A percentile compares a stretch with the other conserved stretches of the same genome.
Conservation (phyloP, 1,140 invertebrate species). For the Olivierus martensii region DNA sequence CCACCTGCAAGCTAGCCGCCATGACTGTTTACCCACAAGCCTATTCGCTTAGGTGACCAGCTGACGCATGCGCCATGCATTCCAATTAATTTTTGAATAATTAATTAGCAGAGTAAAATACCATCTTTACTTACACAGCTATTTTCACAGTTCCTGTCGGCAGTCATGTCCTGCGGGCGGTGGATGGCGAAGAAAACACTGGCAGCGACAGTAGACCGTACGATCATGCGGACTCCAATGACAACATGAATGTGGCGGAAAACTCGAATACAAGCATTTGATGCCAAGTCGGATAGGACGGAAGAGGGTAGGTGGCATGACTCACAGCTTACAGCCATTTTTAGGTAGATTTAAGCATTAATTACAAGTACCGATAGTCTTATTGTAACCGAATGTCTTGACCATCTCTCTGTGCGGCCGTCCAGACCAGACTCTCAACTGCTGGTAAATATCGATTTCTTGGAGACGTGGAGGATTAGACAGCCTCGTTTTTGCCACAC, state of each 20-base stretch:
- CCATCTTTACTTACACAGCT: conserved; percentile 14
- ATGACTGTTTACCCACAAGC: conserved; percentile 8
- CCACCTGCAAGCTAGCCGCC: background rate
- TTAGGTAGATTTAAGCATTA: no score
- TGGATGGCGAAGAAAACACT: conserved; percentile 3
- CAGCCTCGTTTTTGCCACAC: conserved; percentile 5
- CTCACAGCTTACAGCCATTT: no score
- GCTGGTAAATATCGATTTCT: no score
- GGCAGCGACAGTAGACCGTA: background rate
- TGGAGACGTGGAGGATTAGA: no score
- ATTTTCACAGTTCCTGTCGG: conserved; percentile 13
- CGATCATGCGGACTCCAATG: background rate
- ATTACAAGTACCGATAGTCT: no score
- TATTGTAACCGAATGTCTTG: no score
- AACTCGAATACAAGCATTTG: no score
- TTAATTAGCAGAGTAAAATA: conserved; percentile 18
- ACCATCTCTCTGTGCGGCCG: no score
- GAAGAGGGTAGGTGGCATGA: no score
- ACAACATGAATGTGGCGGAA: no score
- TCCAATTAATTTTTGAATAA: conserved; percentile 18
- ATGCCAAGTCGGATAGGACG: no score
- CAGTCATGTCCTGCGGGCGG: conserved; percentile 1
- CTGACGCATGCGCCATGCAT: conserved; percentile 10
- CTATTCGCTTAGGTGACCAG: background rate
- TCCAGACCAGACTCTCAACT: no score